Conservation (phyloP, 2,888 invertebrate genomes). For the Amphipyra berbera region DNA sequence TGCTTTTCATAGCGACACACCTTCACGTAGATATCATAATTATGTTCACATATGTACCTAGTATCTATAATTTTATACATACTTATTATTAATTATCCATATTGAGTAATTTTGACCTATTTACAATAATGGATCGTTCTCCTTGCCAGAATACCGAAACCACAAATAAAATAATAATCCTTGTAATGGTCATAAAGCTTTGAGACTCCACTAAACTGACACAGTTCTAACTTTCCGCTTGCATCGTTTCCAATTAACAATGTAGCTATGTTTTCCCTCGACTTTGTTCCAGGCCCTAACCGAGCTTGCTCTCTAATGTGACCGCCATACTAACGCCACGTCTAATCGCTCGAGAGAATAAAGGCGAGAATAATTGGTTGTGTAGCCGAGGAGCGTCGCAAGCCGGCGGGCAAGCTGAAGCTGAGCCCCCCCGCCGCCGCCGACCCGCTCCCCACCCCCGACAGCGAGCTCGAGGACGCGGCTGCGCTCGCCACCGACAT, state of each 20-base stretch:
- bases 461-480: conserved; percentile 88
- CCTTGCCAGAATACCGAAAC: conserved; percentile 35
- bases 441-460: conserved; percentile 85
- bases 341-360: conserved; percentile 86
- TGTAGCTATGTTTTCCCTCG: conserved; percentile 88
- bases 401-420: conserved; percentile 83
- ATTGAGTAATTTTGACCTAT: conserved; percentile 29
- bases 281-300: conserved; percentile 91
- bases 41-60: conserved; percentile 28
- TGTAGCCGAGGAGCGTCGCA: conserved; percentile 88
- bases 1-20: conserved; percentile 66
- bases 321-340: conserved; percentile 89
- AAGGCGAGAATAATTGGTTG: conserved; percentile 86
- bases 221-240: conserved; percentile 83
- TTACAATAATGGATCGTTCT: conserved; percentile 28
- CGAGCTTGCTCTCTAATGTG: conserved; percentile 90
- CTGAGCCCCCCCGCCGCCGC: conserved; percentile 79
- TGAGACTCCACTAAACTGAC: conserved; percentile 75
- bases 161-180: conserved; percentile 77
- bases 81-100: conserved; percentile 19
- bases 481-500: conserved; percentile 84
- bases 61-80: conserved; percentile 20
- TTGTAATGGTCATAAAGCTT: conserved; percentile 81
- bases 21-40: conserved; percentile 46
- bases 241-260: conserved; percentile 86